Base-by-base conservation (phyloP, 2,888 invertebrate genomes). In the Polyommatus iphigenia region DNA sequence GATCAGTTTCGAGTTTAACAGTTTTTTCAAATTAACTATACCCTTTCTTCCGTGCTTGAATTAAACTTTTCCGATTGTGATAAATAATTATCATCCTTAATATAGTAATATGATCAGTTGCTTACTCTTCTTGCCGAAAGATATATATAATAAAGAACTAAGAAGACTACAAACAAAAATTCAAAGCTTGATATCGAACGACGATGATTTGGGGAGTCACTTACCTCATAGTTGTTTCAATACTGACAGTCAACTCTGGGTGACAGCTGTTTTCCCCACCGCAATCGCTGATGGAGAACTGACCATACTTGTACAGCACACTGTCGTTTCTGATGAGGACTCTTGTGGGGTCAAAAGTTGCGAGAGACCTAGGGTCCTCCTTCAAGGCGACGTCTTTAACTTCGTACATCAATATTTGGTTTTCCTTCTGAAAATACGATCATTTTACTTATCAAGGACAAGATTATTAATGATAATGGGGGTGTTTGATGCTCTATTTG, bases 301-400 rank as follows among this genome's bases (percentile, higher is more conserved):
- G 29, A 0, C 46, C 50, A 8, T 6, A 24, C 10, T 73, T 75
- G 59, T 50, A 41, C 13, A 73, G 24, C 3, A 29, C 59, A 29
- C 78, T 78, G 18, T 73, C 41, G 24, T 10, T 46, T 41, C 78
- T 73, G 8, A 78, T 41, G 41, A 78, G 54, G 13, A 73, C 78
- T 10, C 59, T 59, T 0, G 41, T 18, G 4, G 41, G 18, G 15
- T 24, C 59, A 29, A 59, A 73, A 24, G 46, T 59, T 46, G 6
- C 59, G 18, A 36, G 59, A n/a, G 29, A 18, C 8, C 29, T 29
- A 4, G 67, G 67, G 29, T 67, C 67, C 5, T 67, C 29, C 15
- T 67, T 67, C 29, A 67, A 67, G 15, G 4, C 29, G 5, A 67
- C 18, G 67, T 32, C 29, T 18, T 67, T 67, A 6, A 67, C 67